phyloP scores from a whole-genome alignment of 2,797 vertebrate genomes.

The Sebastes steindachneri region DNA sequence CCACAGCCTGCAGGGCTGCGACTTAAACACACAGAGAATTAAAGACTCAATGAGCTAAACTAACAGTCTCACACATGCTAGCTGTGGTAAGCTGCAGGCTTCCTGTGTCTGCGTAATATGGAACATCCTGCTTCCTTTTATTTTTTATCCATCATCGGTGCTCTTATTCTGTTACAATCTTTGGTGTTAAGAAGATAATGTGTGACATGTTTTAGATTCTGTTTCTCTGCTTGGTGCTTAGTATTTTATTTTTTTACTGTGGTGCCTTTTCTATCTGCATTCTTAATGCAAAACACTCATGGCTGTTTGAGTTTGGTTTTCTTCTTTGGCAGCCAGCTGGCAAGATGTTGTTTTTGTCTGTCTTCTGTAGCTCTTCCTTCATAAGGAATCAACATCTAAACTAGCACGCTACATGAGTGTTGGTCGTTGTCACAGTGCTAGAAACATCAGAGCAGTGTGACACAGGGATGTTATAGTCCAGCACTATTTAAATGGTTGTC shows the following conservation, averaged over 20 bases:
- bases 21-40: conserved; percentile 52
- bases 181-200: neutral
- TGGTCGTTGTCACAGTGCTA: neutral
- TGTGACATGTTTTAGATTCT: neutral
- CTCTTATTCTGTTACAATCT: neutral
- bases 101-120: neutral
- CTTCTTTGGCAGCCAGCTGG: neutral
- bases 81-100: neutral
- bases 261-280: neutral
- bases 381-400: neutral
- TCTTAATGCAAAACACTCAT: neutral
- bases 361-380: neutral
- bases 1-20: conserved; percentile 31
- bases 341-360: neutral
- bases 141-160: neutral
- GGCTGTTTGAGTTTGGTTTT: neutral
- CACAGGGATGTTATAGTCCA: neutral
- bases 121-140: neutral
- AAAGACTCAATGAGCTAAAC: conserved; percentile 39
- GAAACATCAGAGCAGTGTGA: neutral
- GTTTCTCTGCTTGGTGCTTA: neutral
- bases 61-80: conserved; percentile 6
- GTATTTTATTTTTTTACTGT: neutral
- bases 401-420: neutral
- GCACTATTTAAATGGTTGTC: neutral